A percentile compares a stretch with the other conserved stretches of the same genome.
Conservation (phyloP, 2,113 vertebrate species). For the Stictonetta naevosa region DNA sequence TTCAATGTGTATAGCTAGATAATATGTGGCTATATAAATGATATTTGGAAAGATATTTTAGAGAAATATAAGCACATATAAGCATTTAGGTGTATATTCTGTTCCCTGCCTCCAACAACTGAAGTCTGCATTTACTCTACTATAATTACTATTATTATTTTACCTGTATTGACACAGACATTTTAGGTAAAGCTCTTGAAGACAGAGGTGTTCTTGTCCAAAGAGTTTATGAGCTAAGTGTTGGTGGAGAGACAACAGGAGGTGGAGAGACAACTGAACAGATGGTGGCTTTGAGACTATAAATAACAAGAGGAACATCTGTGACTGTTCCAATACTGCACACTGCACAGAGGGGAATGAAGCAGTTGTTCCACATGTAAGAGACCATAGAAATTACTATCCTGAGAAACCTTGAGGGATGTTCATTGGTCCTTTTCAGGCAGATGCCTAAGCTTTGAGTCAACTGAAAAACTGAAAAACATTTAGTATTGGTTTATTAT, state of each 20-base stretch:
- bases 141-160: neutral
- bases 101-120: neutral
- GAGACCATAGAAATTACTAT: neutral
- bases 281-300: slow-evolving; percentile 17
- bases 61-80: neutral
- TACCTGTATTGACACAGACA: neutral
- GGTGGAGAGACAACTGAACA: slow-evolving; percentile 3
- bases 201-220: neutral
- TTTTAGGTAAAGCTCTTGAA: neutral
- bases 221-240: neutral
- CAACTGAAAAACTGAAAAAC: neutral
- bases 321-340: slow-evolving; percentile 20
- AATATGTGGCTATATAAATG: neutral
- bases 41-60: neutral
- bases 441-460: neutral
- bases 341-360: neutral
- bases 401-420: neutral
- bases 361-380: neutral
- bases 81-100: neutral
- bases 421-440: neutral
- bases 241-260: neutral
- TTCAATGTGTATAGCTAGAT: neutral
- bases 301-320: slow-evolving; percentile 43
- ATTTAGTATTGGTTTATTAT: neutral
- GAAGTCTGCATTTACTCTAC: neutral